Percentiles rank a stretch among this genome's conserved stretches.
Conservation (phyloP, 2,888 invertebrate species). For the Phasia obesa region DNA sequence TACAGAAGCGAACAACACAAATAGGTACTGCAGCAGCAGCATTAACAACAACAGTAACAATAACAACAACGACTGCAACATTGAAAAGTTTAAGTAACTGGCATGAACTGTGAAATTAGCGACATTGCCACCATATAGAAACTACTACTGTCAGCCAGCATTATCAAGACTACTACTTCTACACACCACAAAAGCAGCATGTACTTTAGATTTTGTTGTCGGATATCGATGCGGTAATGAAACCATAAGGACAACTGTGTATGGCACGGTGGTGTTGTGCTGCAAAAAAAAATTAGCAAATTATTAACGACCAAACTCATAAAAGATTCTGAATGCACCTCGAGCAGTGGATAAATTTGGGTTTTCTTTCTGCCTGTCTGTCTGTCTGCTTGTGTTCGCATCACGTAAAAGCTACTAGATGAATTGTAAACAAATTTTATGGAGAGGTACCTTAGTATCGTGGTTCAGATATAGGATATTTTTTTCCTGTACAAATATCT, state of each 20-base stretch:
- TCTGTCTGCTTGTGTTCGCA: too few species aligned
- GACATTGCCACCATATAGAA: constrained; percentile 61
- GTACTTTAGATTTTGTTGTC: constrained; percentile 42
- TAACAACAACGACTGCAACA: constrained; percentile 6
- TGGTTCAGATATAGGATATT: too few species aligned
- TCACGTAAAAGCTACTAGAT: too few species aligned
- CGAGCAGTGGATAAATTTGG: too few species aligned
- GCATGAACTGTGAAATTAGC: constrained; percentile 69
- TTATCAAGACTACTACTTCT: background rate
- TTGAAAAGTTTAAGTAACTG: constrained; percentile 59
- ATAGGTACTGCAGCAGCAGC: background rate
- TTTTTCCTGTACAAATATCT: too few species aligned
- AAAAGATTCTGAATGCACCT: too few species aligned
- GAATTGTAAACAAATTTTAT: too few species aligned
- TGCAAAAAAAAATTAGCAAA: too few species aligned
- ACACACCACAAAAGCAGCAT: constrained; percentile 8
- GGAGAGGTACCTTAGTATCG: too few species aligned
- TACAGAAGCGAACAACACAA: constrained; percentile 12
- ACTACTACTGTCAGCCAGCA: constrained; percentile 10
- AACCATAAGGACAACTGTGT: constrained; percentile 52
- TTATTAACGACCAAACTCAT: too few species aligned
- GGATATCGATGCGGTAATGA: constrained; percentile 32
- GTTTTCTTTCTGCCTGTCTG: too few species aligned
- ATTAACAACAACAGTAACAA: constrained; percentile 5
- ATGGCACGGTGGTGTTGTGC: constrained; percentile 26